A percentile compares a stretch with the other conserved stretches of the same genome.
Evolutionary conservation across 2,888 invertebrate species (phyloP).

Genomic region (Lepetodrilus schrolli): DNA sequence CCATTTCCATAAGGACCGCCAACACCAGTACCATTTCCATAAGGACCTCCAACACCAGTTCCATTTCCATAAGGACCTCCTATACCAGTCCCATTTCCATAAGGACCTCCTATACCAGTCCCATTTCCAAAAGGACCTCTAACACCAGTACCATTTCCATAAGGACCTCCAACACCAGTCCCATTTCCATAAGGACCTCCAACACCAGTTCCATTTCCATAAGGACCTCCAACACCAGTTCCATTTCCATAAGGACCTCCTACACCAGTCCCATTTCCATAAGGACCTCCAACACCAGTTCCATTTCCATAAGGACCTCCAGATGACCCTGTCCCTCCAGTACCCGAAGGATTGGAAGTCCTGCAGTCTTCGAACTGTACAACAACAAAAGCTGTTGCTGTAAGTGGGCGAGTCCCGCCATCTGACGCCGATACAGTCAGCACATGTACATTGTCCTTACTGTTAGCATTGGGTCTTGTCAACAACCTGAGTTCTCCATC

Average conservation of each 20-base stretch:
- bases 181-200: not conserved
- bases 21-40: not conserved
- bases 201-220: not conserved
- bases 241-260: not conserved
- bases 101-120: not conserved
- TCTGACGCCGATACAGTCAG: not conserved
- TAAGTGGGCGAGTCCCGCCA: not conserved
- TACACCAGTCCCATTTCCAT: not conserved
- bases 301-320: too few species aligned
- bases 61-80: not conserved
- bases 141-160: not conserved
- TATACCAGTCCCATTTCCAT: not conserved
- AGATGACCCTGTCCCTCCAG: not conserved
- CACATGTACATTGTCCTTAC: not conserved
- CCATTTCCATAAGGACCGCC: not conserved
- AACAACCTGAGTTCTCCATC: not conserved
- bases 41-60: not conserved
- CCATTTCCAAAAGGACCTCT: not conserved
- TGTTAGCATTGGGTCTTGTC: not conserved
- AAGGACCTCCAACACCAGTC: not conserved
- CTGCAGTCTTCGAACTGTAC: not conserved
- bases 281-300: not conserved
- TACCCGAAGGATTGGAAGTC: not conserved
- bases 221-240: not conserved
- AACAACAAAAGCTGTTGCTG: not conserved